Evolutionary conservation across 2,888 invertebrate genomes (phyloP), one percentile per base, ranked within the genome.

Genomic region (Nomada lathburiana): DNA sequence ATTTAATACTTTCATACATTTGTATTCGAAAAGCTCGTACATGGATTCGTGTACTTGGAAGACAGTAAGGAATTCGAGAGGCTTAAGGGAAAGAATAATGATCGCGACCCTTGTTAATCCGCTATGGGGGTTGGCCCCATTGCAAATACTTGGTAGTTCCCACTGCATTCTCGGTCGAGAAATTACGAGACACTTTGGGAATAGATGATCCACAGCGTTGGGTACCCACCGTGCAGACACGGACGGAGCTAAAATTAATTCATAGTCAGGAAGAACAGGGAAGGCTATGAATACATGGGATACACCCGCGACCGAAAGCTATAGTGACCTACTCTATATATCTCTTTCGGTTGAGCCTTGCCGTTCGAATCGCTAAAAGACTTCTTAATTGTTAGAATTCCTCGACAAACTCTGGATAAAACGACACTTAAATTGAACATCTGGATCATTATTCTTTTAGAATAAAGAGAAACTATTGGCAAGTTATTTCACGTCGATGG

Each of bases 151-250:
- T 65, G 55, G 52, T 63, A 52, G 63, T 71, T 63, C 26, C 60
- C 62, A 57, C 62, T 68, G 82, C 44, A 55, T 72, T 70, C 68
- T 69, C 53, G 62, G 65, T 53, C 20, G 42, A 69, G 82, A 78
- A 89, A 89, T 89, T 88, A 88, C 83, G 84, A 84, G 84, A 89
- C 83, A 82, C 79, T 80, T 83, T 60, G 73, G 82, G 80, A 89
- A 87, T 81, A 76, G 86, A 89, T 89, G 75, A 77, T 70, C 69
- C 36, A 60, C 65, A 44, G 23, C 29, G 60, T 47, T 55, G 59
- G 70, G 72, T 57, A 74, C 16, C 26, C 53, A 53, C 42, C 29
- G 70, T 71, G 77, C 50, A 55, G 44, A 64, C 69, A 57, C 63
- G 74, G 70, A 64, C 70, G 60, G 77, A 68, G 80, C 73, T 76